A percentile compares a stretch with the other conserved stretches of the same genome.
phyloP scores from a whole-genome alignment of 2,113 vertebrate genomes.

The Nesoenas mayeri region DNA sequence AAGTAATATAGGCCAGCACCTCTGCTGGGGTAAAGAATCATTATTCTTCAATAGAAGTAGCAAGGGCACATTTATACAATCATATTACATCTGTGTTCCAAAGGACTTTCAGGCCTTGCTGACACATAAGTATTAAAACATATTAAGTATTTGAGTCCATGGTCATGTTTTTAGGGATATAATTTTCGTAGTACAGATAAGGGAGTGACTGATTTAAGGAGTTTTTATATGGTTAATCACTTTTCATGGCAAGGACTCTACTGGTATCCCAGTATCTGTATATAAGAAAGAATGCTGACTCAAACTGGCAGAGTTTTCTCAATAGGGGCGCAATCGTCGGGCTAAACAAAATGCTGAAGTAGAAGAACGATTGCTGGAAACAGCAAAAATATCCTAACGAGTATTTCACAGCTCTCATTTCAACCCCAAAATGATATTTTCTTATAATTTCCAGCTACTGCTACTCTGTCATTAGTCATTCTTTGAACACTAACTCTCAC shows the following conservation, averaged over 20 bases:
- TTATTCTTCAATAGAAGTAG: not conserved
- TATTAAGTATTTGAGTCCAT: not conserved
- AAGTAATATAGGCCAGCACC: not conserved
- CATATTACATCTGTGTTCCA: not conserved
- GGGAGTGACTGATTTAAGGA: not conserved
- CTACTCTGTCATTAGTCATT: not conserved
- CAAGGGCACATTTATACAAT: not conserved
- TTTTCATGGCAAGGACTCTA: not conserved
- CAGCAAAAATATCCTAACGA: not conserved
- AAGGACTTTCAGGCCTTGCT: not conserved
- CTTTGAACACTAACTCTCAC: not conserved
- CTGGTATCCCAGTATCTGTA: not conserved
- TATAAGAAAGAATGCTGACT: not conserved
- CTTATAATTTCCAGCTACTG: not conserved
- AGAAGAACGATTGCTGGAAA: not conserved
- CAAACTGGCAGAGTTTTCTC: not conserved
- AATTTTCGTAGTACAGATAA: not conserved
- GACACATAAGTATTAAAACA: not conserved
- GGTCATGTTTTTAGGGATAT: not conserved
- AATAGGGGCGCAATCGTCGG: not conserved
- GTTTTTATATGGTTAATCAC: not conserved
- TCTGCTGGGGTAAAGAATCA: not conserved
- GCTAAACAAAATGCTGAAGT: not conserved
- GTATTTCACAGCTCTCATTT: not conserved
- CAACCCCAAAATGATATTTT: not conserved